Evolutionary conservation across 2,888 invertebrate genomes (phyloP).

Genomic region (Lysandra bellargus): DNA sequence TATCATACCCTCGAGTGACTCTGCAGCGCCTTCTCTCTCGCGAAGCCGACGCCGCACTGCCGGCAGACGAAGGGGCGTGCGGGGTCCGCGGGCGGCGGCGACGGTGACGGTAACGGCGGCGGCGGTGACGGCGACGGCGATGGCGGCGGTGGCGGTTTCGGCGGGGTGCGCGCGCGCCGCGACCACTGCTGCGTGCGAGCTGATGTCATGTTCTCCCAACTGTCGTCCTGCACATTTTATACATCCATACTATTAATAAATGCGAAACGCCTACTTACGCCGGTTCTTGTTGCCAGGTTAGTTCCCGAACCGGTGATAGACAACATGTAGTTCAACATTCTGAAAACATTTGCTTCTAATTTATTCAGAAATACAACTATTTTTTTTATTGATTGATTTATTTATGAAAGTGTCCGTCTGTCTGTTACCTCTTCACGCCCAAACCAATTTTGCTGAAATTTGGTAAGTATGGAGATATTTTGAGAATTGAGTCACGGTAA

Average conservation of each 20-base stretch:
- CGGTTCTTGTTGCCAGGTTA: too few relatives aligned
- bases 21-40: slow-evolving; percentile 89
- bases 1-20: slow-evolving; percentile 84
- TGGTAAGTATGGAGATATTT: too few relatives aligned
- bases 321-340: too few relatives aligned
- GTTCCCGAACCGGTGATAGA: too few relatives aligned
- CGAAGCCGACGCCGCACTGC: slow-evolving; percentile 84
- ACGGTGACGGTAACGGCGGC: slow-evolving; percentile 47
- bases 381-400: too few relatives aligned
- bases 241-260: not conserved
- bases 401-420: too few relatives aligned
- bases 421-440: too few relatives aligned
- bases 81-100: slow-evolving; percentile 79
- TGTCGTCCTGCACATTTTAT: slow-evolving; percentile 53
- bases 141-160: slow-evolving; percentile 49
- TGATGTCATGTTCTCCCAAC: slow-evolving; percentile 76
- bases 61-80: slow-evolving; percentile 90
- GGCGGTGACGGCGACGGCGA: slow-evolving; percentile 46
- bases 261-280: too few relatives aligned
- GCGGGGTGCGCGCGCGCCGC: slow-evolving; percentile 56
- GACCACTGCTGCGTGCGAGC: slow-evolving; percentile 79
- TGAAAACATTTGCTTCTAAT: too few relatives aligned
- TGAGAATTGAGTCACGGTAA: too few relatives aligned
- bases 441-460: too few relatives aligned
- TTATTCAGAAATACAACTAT: too few relatives aligned